phyloP scores from a whole-genome alignment of 2,888 invertebrate species.

The Endotricha flammealis region DNA sequence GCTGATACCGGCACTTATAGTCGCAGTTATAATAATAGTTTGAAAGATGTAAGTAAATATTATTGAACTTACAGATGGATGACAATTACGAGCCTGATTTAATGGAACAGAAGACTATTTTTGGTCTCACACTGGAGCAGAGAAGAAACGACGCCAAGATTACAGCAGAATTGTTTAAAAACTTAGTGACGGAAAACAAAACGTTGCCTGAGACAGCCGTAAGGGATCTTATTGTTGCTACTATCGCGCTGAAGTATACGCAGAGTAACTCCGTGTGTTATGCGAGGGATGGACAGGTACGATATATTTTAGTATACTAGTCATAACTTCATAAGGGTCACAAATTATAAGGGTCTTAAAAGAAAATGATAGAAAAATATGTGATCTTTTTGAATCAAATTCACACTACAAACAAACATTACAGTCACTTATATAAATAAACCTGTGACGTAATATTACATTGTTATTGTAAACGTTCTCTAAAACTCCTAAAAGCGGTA shows the following conservation, averaged over 20 bases:
- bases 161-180: conserved; percentile 85
- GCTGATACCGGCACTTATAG: too few species aligned
- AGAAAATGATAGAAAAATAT: too few species aligned
- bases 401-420: too few species aligned
- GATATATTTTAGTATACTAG: conserved; percentile 10
- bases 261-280: conserved; percentile 99
- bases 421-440: too few species aligned
- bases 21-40: background rate
- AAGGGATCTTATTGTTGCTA: conserved; percentile 95
- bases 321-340: too few species aligned
- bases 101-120: conserved; percentile 84
- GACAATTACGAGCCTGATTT: conserved; percentile 87
- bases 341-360: too few species aligned
- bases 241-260: conserved; percentile 97
- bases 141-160: conserved; percentile 93
- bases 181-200: conserved; percentile 86
- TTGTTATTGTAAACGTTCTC: too few species aligned
- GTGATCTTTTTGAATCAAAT: too few species aligned
- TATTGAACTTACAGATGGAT: conserved; percentile 84
- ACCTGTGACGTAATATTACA: too few species aligned
- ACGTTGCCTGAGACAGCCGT: conserved; percentile 84
- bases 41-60: background rate
- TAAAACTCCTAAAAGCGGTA: too few species aligned
- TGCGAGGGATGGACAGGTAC: conserved; percentile 92
- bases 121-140: conserved; percentile 81